phyloP scores from a whole-genome alignment of 2,113 vertebrate genomes.

The Piprites chloris region DNA sequence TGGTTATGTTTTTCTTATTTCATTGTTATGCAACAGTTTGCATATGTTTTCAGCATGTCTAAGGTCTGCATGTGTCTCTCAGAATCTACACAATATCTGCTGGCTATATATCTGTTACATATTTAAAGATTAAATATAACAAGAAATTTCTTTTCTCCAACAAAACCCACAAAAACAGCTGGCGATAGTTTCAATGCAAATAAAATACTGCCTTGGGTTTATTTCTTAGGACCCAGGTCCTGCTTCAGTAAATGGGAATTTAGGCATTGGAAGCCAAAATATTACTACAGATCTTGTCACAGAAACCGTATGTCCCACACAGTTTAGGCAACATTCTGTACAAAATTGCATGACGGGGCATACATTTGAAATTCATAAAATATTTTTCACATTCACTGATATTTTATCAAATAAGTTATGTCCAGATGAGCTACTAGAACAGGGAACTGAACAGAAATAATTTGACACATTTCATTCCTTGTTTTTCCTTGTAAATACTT shows the following conservation, averaged over 20 bases:
- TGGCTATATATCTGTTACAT: not conserved
- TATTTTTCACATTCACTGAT: not conserved
- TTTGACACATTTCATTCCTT: not conserved
- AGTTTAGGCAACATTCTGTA: not conserved
- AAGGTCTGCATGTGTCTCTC: not conserved
- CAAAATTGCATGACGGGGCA: not conserved
- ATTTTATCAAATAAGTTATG: not conserved
- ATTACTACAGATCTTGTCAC: not conserved
- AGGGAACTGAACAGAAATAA: not conserved
- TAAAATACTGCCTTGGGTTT: not conserved
- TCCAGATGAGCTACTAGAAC: not conserved
- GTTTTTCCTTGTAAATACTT: not conserved
- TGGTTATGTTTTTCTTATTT: not conserved
- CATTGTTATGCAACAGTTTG: not conserved
- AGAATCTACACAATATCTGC: not conserved
- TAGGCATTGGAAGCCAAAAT: not conserved
- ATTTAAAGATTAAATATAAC: not conserved
- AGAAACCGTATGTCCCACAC: not conserved
- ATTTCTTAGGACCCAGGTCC: not conserved
- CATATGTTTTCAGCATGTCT: not conserved
- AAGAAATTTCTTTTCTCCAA: not conserved
- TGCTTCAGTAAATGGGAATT: not conserved
- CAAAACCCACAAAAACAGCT: not conserved
- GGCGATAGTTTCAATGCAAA: not conserved
- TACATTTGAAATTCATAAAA: not conserved